A percentile compares a stretch with the other conserved stretches of the same genome.
phyloP scores from a whole-genome alignment of 2,888 invertebrate genomes.

The Rhopalosiphum nymphaeae region DNA sequence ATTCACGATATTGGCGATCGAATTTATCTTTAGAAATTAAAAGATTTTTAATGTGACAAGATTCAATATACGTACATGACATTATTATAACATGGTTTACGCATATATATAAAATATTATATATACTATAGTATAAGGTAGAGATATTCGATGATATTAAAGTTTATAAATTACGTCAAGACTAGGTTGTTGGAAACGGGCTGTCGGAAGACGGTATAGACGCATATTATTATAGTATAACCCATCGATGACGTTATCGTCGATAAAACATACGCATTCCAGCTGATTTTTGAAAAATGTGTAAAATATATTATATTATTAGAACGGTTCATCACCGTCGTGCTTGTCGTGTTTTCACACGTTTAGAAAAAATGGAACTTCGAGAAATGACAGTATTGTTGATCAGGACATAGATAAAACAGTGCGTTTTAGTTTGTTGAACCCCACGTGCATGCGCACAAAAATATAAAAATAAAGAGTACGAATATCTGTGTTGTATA shows the following conservation, averaged over 20 bases:
- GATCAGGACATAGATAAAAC: background rate
- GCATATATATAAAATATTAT: background rate
- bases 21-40: background rate
- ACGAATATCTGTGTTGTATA: background rate
- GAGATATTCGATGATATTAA: background rate
- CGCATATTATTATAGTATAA: background rate
- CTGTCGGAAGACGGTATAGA: background rate
- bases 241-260: background rate
- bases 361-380: background rate
- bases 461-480: background rate
- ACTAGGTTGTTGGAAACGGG: background rate
- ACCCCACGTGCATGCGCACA: background rate
- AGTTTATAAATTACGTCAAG: conserved; percentile 23
- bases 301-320: background rate
- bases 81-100: background rate
- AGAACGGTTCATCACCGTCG: background rate
- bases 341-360: background rate
- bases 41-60: background rate
- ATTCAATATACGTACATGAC: background rate
- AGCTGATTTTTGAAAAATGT: conserved; percentile 3
- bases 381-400: background rate
- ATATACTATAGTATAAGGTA: background rate
- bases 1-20: background rate
- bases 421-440: background rate
- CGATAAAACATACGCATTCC: background rate